Base-by-base conservation (phyloP, 2,888 invertebrate species). In the Bellardia pandia region DNA sequence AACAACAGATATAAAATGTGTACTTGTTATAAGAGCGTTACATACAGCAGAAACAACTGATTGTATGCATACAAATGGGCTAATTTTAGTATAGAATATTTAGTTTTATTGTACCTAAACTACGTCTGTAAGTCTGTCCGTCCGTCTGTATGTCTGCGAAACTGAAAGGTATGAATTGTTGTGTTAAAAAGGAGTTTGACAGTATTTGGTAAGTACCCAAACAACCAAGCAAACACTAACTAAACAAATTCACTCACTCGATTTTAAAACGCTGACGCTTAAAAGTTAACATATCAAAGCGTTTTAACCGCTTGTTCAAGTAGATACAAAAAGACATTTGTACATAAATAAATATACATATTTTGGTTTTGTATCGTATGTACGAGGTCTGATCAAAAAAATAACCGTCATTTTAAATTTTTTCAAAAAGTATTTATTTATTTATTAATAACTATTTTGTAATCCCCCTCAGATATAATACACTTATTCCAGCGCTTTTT, bases 11-110 rank as follows among this genome's bases (percentile, higher is more conserved):
- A 51, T 72, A 42, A 42, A 56, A 74, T 79, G 76, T 76, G 64
- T 64, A 75, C 81, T 80, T 78, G 81, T 78, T 85, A 85, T 79
- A 81, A 69, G 75, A 85, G 69, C 68, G 33, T 66, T 86, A 66
- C 58, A 76, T 76, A 74, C 53, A 62, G 53, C 58, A 13, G 23
- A 84, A 64, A 1, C 42, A n/a, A 51, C 76, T 72, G 30, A 84
- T 80, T 72, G 74, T 78, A 72, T 88, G 89, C 88, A 89, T 89
- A 89, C 89, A 89, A 89, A 90, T 89, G 85, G 90, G 90, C 90
- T 89, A 89, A 91, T 91, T 89, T 89, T 84, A 69, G 48, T 64
- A 87, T 89, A 85, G 68, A 90, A 89, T 89, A 16, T 64, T 56
- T 33, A 30, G 40, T 76, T 14, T 66, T 23, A 30, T 66, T 53